Evolutionary conservation across 2,888 invertebrate genomes (phyloP).

Genomic region (Limnephilus auricula): DNA sequence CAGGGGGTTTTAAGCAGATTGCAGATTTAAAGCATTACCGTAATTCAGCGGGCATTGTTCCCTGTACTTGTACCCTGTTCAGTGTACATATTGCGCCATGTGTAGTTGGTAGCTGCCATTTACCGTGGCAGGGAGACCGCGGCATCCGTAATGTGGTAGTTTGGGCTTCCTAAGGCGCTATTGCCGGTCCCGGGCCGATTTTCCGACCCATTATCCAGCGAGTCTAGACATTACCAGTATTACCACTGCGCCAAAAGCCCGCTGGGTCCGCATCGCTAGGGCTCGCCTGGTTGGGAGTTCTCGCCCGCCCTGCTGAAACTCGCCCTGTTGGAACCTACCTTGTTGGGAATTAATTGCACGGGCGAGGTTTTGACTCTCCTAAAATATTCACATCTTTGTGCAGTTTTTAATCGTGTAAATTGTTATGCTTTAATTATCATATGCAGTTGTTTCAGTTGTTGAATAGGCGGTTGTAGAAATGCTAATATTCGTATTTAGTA

Average conservation of each 20-base stretch:
- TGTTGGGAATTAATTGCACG: background rate
- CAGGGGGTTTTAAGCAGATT: background rate
- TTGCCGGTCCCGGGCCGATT: slow-evolving; percentile 36
- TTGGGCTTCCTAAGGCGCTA: background rate
- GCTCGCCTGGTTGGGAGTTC: background rate
- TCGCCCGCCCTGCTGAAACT: background rate
- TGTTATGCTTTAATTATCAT: background rate
- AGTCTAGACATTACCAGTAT: slow-evolving; percentile 4
- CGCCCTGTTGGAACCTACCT: background rate
- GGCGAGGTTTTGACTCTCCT: background rate
- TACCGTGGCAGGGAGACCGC: background rate
- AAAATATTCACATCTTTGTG: background rate
- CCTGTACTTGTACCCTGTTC: background rate
- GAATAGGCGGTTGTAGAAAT: no score
- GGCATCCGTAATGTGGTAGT: slow-evolving; percentile 5
- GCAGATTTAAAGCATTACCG: slow-evolving; percentile 2
- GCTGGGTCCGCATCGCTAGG: background rate
- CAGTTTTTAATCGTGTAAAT: background rate
- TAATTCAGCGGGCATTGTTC: background rate
- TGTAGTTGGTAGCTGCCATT: background rate
- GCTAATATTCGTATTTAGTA: no score
- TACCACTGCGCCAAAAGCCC: slow-evolving; percentile 16
- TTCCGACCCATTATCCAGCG: slow-evolving; percentile 31
- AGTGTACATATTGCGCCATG: background rate
- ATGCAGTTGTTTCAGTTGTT: background rate